Evolutionary conservation across 2,797 vertebrate genomes (phyloP).

Genomic region (Phalanger gymnotis): DNA sequence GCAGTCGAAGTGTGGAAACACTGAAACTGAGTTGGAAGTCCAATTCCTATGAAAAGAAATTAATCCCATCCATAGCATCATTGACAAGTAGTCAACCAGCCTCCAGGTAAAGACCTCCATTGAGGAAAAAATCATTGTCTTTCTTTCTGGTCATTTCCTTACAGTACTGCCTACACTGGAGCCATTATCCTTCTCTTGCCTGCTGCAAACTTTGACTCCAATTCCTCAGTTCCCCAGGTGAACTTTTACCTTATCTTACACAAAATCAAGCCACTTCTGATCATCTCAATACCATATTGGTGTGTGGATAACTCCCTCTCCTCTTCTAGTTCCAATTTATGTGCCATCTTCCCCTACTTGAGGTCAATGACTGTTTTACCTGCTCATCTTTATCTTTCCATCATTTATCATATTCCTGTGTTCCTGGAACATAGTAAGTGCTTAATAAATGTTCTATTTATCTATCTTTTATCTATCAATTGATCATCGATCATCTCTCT

Average conservation of each 20-base stretch:
- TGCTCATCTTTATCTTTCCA: too few relatives aligned
- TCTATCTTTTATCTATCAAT: too few relatives aligned
- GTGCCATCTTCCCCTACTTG: too few relatives aligned
- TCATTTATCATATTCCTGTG: too few relatives aligned
- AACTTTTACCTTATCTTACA: background rate
- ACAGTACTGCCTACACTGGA: background rate
- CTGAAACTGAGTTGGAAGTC: background rate
- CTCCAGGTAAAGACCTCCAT: background rate
- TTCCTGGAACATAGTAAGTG: too few relatives aligned
- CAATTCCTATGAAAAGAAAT: background rate
- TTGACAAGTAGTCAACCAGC: background rate
- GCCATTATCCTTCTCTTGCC: background rate
- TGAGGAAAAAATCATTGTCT: background rate
- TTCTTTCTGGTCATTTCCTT: background rate
- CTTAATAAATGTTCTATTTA: too few relatives aligned
- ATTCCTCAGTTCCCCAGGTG: background rate
- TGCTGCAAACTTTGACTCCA: background rate
- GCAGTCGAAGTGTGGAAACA: background rate
- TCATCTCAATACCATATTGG: too few relatives aligned
- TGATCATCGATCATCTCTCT: too few relatives aligned
- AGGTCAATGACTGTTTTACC: too few relatives aligned
- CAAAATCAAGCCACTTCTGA: background rate
- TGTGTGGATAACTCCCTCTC: too few relatives aligned
- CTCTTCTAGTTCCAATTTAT: too few relatives aligned
- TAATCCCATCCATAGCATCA: background rate